Evolutionary conservation across 2,797 vertebrate species (phyloP), one percentile per base, ranked within the genome.

Genomic region (Oreortyx pictus): DNA sequence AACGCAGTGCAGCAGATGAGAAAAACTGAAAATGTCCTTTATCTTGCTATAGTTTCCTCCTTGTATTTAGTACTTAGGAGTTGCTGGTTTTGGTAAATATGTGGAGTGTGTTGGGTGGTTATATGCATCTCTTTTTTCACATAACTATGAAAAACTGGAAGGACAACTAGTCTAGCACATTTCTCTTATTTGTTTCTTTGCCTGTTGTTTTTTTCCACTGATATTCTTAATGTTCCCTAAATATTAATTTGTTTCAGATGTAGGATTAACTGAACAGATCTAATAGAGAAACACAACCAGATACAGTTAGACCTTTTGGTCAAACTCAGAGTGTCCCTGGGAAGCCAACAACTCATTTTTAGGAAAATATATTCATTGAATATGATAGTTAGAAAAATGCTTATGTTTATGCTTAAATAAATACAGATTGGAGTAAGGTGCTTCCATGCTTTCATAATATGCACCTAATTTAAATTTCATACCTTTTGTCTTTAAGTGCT

Each of bases 401-500:
- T 65, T 54, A 47, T 24, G 1, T 71, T 50, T 76, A 15, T 72
- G 9, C 6, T 74, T 49, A 86, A 89, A 84, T 31, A 90, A 74
- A 74, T 33, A 29, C 8, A 7, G 9, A 39, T 54, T 73, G 46
- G 9, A 92, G 8, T 7, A 68, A 68, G 41, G 17, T 72, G 33
- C 13, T 82, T 78, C 54, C 29, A 24, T 65, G 25, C 4, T 88
- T 88, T 71, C 10, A 46, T 76, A 37, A 71, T 10, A 92, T 79
- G 7, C 5, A 74, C 23, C 15, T 73, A 76, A 73, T 65, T 73
- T 6, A 7, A 41, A 15, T 31, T 88, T 24, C 2, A 27, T 73
- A 80, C 75, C 3, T 72, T 82, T 73, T 64, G 29, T 60, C 62
- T 82, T 86, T 74, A 88, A 73, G 33, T 76, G 10, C 19, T 88